A percentile compares a stretch with the other conserved stretches of the same genome.
phyloP scores from a whole-genome alignment of 2,113 vertebrate genomes.

The Loxodonta africana region DNA sequence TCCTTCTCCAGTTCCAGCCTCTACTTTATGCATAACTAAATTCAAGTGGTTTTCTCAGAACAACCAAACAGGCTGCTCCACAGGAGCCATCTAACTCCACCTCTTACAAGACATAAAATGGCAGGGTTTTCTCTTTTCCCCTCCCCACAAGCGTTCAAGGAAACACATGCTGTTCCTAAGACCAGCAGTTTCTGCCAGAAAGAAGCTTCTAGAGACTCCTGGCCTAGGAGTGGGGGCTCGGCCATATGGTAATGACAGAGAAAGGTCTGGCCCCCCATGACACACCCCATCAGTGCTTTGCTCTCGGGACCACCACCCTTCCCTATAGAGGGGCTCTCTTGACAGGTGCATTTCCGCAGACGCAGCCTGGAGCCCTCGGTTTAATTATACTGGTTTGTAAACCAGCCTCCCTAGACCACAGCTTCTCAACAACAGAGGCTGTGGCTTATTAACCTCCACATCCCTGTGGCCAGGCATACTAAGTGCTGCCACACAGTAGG shows the following conservation, averaged over 20 bases:
- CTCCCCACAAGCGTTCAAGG: background rate
- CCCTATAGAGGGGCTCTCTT: background rate
- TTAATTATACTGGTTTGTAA: background rate
- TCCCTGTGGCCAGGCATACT: background rate
- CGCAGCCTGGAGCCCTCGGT: background rate
- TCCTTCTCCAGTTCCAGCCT: background rate
- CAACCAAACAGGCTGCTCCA: background rate
- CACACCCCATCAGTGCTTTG: background rate
- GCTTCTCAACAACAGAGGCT: background rate
- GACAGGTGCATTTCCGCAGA: background rate
- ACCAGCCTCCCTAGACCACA: background rate
- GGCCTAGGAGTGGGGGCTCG: background rate
- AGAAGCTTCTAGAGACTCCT: background rate
- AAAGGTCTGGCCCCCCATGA: fast-evolving
- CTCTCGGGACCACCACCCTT: background rate
- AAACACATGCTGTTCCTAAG: background rate
- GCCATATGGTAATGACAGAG: background rate
- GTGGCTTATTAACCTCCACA: background rate
- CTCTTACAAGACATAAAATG: background rate
- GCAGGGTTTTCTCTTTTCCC: background rate
- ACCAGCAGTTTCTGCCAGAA: background rate
- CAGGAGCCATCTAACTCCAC: background rate
- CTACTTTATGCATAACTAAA: background rate
- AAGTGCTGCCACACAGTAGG: background rate
- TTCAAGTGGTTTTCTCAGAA: background rate